Evolutionary conservation across 2,797 vertebrate species (phyloP), one percentile per base, ranked within the genome.

Genomic region (Podargus strigoides): DNA sequence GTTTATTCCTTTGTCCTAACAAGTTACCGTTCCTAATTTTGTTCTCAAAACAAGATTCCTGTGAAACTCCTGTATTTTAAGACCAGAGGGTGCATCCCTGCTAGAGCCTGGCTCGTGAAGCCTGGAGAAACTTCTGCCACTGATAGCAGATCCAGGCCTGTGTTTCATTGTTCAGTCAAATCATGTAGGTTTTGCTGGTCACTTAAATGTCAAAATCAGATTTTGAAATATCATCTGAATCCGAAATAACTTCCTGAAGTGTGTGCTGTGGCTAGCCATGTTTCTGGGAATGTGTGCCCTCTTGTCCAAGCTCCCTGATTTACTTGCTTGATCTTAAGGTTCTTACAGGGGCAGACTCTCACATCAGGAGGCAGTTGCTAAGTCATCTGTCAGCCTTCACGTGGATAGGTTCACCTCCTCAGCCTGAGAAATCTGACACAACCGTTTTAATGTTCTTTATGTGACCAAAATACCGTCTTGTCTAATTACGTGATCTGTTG

Each of bases 181-280:
- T 18, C 0, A 0, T 41, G 47, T 21, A 26, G 24, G 17, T 52
- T 79, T 59, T 73, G 41, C 60, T 49, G 14, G 34, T 62, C 6
- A 24, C 58, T 80, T 72, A 5, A 41, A 9, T 58, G 56, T 49
- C 55, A 39, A 36, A 59, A 34, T 30, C 0, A 0, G n/a, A 11
- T 30, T 72, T 60, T 55, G 46, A 73, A 84, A 34, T n/a, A 36
- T 55, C 55, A 20, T 42, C 39, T 55, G 60, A 30, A 22, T 52
- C 22, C 42, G 49, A 36, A 56, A 11, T 59, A 10, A 47, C 18
- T 56, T 24, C 6, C 0, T 53, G 56, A 16, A 8, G 3, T 9
- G 9, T 15, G 14, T 63, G 22, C 46, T 36, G 37, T 34, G 44
- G 21, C 12, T 47, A 36, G 37, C 46, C 1, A 0, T 16, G 41